Base-by-base conservation (phyloP, 2,888 invertebrate species). In the Orthonychiurus folsomi region DNA sequence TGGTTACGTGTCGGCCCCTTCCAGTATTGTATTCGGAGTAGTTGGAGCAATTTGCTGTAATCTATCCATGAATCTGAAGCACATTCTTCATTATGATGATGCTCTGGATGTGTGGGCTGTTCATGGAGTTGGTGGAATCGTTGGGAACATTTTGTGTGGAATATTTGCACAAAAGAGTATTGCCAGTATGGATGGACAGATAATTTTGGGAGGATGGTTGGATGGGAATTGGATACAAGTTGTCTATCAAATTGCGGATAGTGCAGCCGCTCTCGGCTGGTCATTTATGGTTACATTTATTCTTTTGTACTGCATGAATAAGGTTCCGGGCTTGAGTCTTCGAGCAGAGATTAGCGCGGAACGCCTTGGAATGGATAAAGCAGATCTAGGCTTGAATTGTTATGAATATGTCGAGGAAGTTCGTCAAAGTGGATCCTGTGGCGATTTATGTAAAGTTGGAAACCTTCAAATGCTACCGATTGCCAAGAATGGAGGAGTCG, bases 211-310 rank as follows among this genome's bases (percentile, higher is more conserved):
- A 2, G 71, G 71, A 1, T 64, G 68, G 63, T 21, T 72, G 23
- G 70, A 72, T 57, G 70, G 71, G 15, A 59, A 70, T 48, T 70
- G 69, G 69, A 68, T 68, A 56, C 71, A 72, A 63, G 63, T 70
- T 1, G 62, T 27, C 20, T 60, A 69, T 56, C 71, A 72, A 60
- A 50, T 64, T 2, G 64, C 62, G 5, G 71, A 69, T 53, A 65
- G 69, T 20, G 59, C 52, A 18, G 71, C 71, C 5, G 71, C 68
- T 20, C 56, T 70, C 3, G 52, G 24, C 0, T 72, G 71, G 71
- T 62, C 63, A 18, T 70, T 72, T 54, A 58, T 61, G 1, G 63
- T 70, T 48, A 72, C 70, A 0, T 63, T 62, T 50, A 59, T 65
- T 18, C 65, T 70, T 12, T 50, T 69, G 0, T 66, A 54, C 50